phyloP scores from a whole-genome alignment of 2,888 invertebrate genomes.

The Drosophila atroscutellata region DNA sequence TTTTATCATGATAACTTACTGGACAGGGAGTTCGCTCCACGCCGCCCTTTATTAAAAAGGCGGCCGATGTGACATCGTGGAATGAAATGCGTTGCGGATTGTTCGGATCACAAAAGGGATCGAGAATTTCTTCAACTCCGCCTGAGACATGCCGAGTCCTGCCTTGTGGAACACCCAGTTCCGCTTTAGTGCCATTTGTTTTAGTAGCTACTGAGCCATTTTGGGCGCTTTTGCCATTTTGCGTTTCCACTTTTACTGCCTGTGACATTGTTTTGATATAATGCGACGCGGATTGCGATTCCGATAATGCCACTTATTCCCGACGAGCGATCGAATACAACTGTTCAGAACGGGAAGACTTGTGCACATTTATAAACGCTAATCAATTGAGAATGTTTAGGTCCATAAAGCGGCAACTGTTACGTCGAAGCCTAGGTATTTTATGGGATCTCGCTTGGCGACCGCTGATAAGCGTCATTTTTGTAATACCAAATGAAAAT shows the following conservation, averaged over 20 bases:
- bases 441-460: slow-evolving; percentile 58
- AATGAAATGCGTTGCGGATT: slow-evolving; percentile 90
- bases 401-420: slow-evolving; percentile 66
- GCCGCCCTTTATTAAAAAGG: slow-evolving; percentile 93
- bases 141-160: slow-evolving; percentile 34
- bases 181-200: slow-evolving; percentile 25
- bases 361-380: slow-evolving; percentile 48
- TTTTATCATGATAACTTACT: slow-evolving; percentile 83
- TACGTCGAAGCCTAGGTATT: slow-evolving; percentile 47
- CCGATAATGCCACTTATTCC: not conserved
- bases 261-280: slow-evolving; percentile 46
- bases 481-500: slow-evolving; percentile 11
- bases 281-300: not conserved
- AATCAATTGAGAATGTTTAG: slow-evolving; percentile 32
- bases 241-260: slow-evolving; percentile 44
- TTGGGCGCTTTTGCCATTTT: slow-evolving; percentile 30
- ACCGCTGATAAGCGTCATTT: slow-evolving; percentile 58
- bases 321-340: slow-evolving; percentile 33
- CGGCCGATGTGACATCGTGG: slow-evolving; percentile 95
- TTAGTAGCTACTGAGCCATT: slow-evolving; percentile 19
- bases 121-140: slow-evolving; percentile 77
- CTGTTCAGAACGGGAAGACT: slow-evolving; percentile 38
- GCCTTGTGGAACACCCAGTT: not conserved
- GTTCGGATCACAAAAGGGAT: slow-evolving; percentile 88
- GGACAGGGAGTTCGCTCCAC: slow-evolving; percentile 94